Base-by-base conservation (phyloP, 2,888 invertebrate species). In the Agonum fuliginosum region DNA sequence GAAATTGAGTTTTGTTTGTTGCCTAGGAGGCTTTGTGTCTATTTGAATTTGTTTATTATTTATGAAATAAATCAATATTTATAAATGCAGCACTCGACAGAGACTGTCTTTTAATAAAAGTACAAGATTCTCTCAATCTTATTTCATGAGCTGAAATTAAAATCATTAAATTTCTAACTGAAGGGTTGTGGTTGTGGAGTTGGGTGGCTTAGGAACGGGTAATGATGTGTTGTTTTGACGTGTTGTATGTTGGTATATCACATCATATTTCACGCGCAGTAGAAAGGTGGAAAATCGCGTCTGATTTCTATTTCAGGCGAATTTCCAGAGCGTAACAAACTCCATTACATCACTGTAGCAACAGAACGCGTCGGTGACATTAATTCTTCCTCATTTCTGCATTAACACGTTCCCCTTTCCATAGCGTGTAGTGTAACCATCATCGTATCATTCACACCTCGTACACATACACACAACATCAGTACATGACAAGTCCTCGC, bases 241-340 rank as follows among this genome's bases (percentile, higher is more conserved):
- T 62, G 58, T 62, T 14, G 30, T 34, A 10, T 62, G 27, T 8
- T 3, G 30, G 8, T 30, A 6, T 30, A 30, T 8, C 30, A 30
- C 27, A 27, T 19, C 12, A 67, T 67, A 22, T 41, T 67, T 67
- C 67, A 37, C 67, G 20, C 41, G 17, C 17, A 20, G 30, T 27
- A 71, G 71, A 71, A 71, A 71, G 71, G 71, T 30, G 46, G 27
- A 30, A 30, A 71, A 71, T 71, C 51, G 43, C 54, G 17, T 72
- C 41, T 20, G 58, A 72, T 72, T 72, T 72, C 72, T 72, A 72
- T 43, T 72, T 58, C 72, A 72, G 30, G 12, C 8, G 2, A 37
- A 72, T 72, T 54, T 72, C 34, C 72, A 72, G 72, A 72, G 72
- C 72, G 58, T 54, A 71, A 72, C 72, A 70, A 70, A 70, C 43